Conservation (phyloP, 2,797 vertebrate genomes). For the Pogoniulus pusillus region DNA sequence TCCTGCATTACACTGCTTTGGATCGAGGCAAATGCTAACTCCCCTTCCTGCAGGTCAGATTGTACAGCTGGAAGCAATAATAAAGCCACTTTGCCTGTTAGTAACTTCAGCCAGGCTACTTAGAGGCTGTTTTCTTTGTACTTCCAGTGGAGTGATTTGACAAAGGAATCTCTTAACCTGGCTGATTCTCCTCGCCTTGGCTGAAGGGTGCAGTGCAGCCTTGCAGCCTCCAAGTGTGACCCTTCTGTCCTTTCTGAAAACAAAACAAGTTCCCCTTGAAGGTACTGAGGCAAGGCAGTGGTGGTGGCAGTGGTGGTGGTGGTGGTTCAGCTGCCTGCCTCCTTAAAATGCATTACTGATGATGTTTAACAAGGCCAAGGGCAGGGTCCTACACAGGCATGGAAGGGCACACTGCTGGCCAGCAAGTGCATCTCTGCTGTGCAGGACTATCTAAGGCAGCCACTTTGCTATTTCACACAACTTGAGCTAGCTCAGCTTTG, state of each 20-base stretch:
- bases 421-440: too few relatives aligned
- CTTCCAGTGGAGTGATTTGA: constrained; percentile 43
- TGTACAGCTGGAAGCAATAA: constrained; percentile 59
- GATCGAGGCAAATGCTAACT: constrained; percentile 20
- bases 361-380: too few relatives aligned
- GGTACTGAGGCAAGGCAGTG: not conserved
- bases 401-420: too few relatives aligned
- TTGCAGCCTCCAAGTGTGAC: not conserved
- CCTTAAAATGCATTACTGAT: not conserved
- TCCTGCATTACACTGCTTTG: constrained; percentile 5
- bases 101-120: constrained; percentile 52
- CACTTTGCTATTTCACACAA: not conserved
- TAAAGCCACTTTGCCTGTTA: constrained; percentile 14
- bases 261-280: not conserved
- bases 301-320: not conserved
- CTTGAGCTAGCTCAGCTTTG: not conserved
- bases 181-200: not conserved
- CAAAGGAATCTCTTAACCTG: not conserved
- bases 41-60: not conserved
- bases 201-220: not conserved
- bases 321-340: not conserved
- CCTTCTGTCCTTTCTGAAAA: not conserved
- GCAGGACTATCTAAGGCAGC: not conserved
- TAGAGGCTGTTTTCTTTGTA: constrained; percentile 29
- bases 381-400: too few relatives aligned